phyloP scores from a whole-genome alignment of 2,113 vertebrate genomes.

The Riparia riparia region DNA sequence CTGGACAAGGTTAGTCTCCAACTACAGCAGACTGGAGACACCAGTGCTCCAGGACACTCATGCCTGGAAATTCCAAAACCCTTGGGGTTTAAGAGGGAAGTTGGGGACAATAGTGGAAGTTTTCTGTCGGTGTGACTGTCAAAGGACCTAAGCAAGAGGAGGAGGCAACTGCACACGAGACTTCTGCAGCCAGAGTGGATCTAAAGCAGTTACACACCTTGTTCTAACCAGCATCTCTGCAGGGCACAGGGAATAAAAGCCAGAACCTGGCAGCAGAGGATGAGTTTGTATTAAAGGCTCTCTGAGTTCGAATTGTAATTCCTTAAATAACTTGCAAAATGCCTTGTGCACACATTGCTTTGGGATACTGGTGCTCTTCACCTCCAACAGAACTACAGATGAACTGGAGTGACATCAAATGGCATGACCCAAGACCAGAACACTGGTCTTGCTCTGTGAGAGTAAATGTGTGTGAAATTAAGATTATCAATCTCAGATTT shows the following conservation, averaged over 20 bases:
- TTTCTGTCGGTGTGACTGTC: neutral
- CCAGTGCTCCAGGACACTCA: neutral
- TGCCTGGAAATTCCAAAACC: neutral
- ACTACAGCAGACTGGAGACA: fast-evolving
- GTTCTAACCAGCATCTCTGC: neutral
- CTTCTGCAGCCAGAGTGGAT: neutral
- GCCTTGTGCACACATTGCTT: fast-evolving
- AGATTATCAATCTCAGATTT: neutral
- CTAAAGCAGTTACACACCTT: neutral
- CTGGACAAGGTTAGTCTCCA: neutral
- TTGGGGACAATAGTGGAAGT: neutral
- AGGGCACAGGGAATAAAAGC: neutral
- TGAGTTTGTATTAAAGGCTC: neutral
- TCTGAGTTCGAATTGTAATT: neutral
- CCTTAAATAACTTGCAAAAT: neutral
- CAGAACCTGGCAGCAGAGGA: neutral
- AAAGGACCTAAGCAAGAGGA: neutral
- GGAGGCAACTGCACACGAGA: fast-evolving
- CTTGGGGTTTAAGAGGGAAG: neutral
- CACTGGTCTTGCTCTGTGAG: neutral
- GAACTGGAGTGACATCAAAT: neutral
- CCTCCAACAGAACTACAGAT: neutral
- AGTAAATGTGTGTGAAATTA: neutral
- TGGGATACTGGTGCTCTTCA: neutral
- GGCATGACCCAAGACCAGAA: neutral